Evolutionary conservation across 2,888 invertebrate genomes (phyloP), one percentile per base, ranked within the genome.

Genomic region (Machimus atricapillus): DNA sequence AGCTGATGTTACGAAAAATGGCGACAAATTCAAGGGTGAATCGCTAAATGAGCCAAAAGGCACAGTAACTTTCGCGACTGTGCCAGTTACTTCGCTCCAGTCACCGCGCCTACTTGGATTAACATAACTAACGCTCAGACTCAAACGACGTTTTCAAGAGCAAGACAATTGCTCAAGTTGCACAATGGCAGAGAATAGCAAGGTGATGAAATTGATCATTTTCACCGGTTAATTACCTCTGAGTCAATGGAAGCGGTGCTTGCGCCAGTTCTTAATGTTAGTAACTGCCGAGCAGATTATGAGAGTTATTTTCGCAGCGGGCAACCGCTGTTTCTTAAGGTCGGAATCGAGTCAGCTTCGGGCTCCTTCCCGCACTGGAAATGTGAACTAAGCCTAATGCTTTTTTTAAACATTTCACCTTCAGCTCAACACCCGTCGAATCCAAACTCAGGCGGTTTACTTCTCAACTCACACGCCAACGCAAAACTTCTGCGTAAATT

Each of bases 11-110:
- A 78, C 43, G 78, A 43, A 78, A 78, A 40, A 23, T 23, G 40
- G 37, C 78, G 16, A 34, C 76, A 31, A 37, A 37, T 78, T 78
- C 78, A 78, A 78, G 78, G 78, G 78, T 43, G 78, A 78, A n/a
- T 37, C 23, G 78, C 19, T 23, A n/a, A 43, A 78, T 78, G 78
- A 78, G 23, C 78, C 78, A 40, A 78, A 78, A 66, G 19, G 12
- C 66, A 19, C 19, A 43, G 23, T 78, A 19, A 78, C 40, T 78
- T 78, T 78, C 40, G 43, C n/a, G 78, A 23, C 58, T 7, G 58
- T 58, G 58, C 58, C 58, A 66, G 66, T 66, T 52, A 66, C 23
- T 66, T 66, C 66, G 66, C 27, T 12, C 8, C 27, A 66, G 66
- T 27, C 66, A 23, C 66, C 66, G 66, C 66, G 27, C 66, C 66